Conservation (phyloP, 2,113 vertebrate species). For the Heliornis fulica region DNA sequence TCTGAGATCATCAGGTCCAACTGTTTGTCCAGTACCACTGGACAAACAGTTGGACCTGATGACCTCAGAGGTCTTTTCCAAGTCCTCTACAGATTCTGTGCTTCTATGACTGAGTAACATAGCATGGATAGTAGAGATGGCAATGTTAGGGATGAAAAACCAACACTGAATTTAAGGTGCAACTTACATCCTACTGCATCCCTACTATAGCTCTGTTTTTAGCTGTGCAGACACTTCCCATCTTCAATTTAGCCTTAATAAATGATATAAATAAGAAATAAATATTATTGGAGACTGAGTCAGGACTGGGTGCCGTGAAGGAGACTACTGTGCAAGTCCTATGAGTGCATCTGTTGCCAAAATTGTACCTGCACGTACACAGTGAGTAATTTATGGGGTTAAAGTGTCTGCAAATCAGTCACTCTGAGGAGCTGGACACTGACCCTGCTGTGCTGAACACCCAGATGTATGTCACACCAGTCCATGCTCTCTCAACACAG, state of each 20-base stretch:
- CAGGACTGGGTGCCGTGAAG: background rate
- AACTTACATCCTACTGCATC: background rate
- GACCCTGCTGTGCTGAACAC: background rate
- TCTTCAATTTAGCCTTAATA: background rate
- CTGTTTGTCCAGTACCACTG: too few relatives aligned
- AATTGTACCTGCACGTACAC: background rate
- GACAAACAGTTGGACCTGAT: too few relatives aligned
- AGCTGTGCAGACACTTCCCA: background rate
- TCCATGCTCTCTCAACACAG: background rate
- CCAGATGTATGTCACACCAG: fast-evolving
- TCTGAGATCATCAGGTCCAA: too few relatives aligned
- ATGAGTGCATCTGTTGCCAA: background rate
- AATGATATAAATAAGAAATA: too few relatives aligned
- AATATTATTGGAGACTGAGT: background rate
- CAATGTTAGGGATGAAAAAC: background rate
- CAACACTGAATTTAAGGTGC: background rate
- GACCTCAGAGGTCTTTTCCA: too few relatives aligned
- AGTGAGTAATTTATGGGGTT: fast-evolving
- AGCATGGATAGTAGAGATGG: background rate
- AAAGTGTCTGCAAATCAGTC: fast-evolving
- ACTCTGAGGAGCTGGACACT: background rate
- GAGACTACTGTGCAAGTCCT: too few relatives aligned
- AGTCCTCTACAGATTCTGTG: too few relatives aligned
- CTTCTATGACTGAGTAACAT: too few relatives aligned
- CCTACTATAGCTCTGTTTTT: background rate